These are phyloP conservation scores for Trichosurus vulpecula DNA, from an alignment of 2,797 vertebrate species.

Conservation along the genomic window DNA sequence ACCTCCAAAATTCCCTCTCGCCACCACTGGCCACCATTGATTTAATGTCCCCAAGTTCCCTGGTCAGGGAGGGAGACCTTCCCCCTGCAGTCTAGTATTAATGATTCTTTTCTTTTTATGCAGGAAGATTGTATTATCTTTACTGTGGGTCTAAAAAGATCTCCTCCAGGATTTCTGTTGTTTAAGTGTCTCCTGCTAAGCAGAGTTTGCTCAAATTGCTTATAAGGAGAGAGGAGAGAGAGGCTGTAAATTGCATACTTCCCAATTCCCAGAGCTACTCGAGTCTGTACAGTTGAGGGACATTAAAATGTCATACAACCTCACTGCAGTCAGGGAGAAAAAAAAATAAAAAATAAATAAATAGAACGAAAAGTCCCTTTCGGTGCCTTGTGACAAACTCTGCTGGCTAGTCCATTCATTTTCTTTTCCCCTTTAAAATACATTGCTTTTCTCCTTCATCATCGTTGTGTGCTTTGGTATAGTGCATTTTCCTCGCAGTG, in stretches of 20 bases:
- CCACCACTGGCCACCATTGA: conserved; percentile 6
- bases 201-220: conserved; percentile 72
- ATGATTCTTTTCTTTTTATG: conserved; percentile 66
- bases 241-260: conserved; percentile 67
- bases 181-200: conserved; percentile 68
- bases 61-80: conserved; percentile 52
- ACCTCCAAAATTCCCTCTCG: neutral
- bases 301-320: conserved; percentile 66
- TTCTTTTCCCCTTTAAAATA: conserved; percentile 33
- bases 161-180: conserved; percentile 64
- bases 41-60: conserved; percentile 54
- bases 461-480: conserved; percentile 43
- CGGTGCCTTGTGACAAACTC: conserved; percentile 21
- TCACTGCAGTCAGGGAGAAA: conserved; percentile 35
- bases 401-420: conserved; percentile 43
- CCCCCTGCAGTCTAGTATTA: conserved; percentile 42
- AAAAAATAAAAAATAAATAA: conserved; percentile 60
- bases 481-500: conserved; percentile 8
- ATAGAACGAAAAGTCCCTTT: neutral
- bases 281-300: conserved; percentile 64
- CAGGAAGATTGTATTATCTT: conserved; percentile 55
- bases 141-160: conserved; percentile 60
- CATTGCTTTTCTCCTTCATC: conserved; percentile 42
- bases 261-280: conserved; percentile 72
- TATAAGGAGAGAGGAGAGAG: conserved; percentile 64